A percentile compares a stretch with the other conserved stretches of the same genome.
Conservation (phyloP, 2,797 vertebrate species). For the Chlorospingus semifuscus region DNA sequence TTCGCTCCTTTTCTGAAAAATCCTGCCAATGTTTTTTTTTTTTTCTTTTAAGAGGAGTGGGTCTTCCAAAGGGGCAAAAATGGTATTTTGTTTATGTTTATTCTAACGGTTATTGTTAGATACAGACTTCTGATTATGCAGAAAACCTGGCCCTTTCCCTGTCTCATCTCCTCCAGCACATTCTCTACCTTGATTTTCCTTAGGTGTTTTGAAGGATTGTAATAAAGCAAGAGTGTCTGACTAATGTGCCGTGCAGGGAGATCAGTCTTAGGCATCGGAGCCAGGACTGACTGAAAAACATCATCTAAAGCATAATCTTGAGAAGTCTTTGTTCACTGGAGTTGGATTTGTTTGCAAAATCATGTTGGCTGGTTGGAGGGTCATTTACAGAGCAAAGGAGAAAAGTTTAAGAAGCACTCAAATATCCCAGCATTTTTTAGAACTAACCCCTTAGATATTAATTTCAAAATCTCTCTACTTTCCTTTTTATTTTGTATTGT, state of each 20-base stretch:
- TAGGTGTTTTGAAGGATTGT: neutral
- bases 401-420: neutral
- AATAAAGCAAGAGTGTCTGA: neutral
- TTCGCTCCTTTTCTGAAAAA: neutral
- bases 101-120: neutral
- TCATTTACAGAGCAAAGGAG: slow-evolving; percentile 39
- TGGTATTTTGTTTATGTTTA: neutral
- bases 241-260: neutral
- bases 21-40: neutral
- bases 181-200: neutral
- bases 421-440: neutral
- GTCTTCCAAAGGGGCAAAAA: neutral
- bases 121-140: neutral
- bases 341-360: slow-evolving; percentile 16
- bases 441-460: neutral
- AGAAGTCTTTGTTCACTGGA: neutral
- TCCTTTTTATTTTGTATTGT: neutral
- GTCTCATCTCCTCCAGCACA: neutral
- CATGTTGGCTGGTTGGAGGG: neutral
- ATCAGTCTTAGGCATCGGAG: neutral
- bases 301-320: neutral
- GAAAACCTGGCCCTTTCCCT: neutral
- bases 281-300: neutral
- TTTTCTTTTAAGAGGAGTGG: neutral
- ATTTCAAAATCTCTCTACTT: slow-evolving; percentile 25